A percentile compares a stretch with the other conserved stretches of the same genome.
Evolutionary conservation across 2,797 vertebrate genomes (phyloP).

Genomic region (Astyanax mexicanus): DNA sequence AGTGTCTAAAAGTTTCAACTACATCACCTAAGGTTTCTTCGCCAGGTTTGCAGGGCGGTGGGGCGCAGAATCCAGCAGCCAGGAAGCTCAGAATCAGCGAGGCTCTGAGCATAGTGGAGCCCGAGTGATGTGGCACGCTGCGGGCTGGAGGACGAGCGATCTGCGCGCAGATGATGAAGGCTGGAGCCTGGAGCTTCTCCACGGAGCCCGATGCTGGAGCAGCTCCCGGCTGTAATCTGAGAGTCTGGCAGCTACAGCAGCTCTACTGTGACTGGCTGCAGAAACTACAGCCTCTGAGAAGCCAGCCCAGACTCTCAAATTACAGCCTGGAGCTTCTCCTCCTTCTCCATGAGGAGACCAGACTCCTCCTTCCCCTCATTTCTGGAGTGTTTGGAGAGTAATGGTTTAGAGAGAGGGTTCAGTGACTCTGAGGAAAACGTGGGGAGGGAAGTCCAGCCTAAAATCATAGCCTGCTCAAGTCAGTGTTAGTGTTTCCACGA

Average conservation of each 20-base stretch:
- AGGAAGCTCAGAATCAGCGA: constrained; percentile 69
- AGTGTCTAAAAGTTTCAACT: not conserved
- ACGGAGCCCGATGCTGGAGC: not conserved
- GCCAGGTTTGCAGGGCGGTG: constrained; percentile 74
- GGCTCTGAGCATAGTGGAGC: constrained; percentile 66
- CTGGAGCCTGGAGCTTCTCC: not conserved
- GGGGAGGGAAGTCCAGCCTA: not conserved
- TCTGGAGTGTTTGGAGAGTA: not conserved
- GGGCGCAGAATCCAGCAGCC: constrained; percentile 62
- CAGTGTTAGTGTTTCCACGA: too few species aligned
- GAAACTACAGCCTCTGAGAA: not conserved
- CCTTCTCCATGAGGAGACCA: not conserved
- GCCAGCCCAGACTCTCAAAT: constrained; percentile 61
- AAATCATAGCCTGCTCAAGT: too few species aligned
- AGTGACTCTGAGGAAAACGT: not conserved
- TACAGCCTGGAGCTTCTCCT: constrained; percentile 51
- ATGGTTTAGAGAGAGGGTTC: not conserved
- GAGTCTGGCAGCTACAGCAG: constrained; percentile 40
- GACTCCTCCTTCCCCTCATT: not conserved
- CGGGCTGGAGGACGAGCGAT: not conserved
- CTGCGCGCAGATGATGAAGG: not conserved
- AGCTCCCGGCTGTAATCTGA: constrained; percentile 62
- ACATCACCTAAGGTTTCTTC: constrained; percentile 84
- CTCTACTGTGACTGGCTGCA: not conserved
- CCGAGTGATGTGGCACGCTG: constrained; percentile 75